Evolutionary conservation across 2,113 vertebrate genomes (phyloP).

Genomic region (Solea solea): DNA sequence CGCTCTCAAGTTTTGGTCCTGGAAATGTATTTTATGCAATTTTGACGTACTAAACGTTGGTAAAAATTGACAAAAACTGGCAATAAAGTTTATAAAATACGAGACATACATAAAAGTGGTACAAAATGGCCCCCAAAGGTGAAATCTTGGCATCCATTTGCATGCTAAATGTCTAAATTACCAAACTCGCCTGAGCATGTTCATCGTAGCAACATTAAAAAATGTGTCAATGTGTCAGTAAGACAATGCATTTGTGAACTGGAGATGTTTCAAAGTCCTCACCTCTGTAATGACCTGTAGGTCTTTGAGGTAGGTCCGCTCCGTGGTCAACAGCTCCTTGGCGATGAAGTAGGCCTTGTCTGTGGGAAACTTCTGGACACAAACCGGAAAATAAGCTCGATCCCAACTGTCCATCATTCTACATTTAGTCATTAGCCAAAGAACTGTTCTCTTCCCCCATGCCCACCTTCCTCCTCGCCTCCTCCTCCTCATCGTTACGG

Average conservation of each 20-base stretch:
- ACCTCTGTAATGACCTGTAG: constrained; percentile 94
- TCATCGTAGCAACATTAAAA: too few relatives aligned
- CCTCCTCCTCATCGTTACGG: constrained; percentile 91
- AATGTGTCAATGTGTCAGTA: background rate
- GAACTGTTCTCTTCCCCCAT: background rate
- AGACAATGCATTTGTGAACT: background rate
- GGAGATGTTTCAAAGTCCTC: constrained; percentile 10
- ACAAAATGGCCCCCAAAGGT: too few relatives aligned
- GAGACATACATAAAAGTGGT: too few relatives aligned
- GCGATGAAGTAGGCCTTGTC: constrained; percentile 97
- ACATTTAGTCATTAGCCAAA: background rate
- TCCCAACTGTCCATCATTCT: background rate
- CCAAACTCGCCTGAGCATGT: too few relatives aligned
- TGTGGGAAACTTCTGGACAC: constrained; percentile 89
- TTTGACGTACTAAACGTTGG: too few relatives aligned
- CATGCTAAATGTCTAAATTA: too few relatives aligned
- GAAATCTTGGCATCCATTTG: too few relatives aligned
- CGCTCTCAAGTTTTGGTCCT: background rate
- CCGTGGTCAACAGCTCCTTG: constrained; percentile 92
- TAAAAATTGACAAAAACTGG: too few relatives aligned
- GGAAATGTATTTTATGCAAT: too few relatives aligned
- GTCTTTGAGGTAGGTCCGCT: constrained; percentile 94
- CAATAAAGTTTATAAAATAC: too few relatives aligned
- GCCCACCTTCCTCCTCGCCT: constrained; percentile 90
- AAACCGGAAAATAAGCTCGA: constrained; percentile 41